Conservation (phyloP, 2,113 vertebrate species). For the Fukomys damarensis region DNA sequence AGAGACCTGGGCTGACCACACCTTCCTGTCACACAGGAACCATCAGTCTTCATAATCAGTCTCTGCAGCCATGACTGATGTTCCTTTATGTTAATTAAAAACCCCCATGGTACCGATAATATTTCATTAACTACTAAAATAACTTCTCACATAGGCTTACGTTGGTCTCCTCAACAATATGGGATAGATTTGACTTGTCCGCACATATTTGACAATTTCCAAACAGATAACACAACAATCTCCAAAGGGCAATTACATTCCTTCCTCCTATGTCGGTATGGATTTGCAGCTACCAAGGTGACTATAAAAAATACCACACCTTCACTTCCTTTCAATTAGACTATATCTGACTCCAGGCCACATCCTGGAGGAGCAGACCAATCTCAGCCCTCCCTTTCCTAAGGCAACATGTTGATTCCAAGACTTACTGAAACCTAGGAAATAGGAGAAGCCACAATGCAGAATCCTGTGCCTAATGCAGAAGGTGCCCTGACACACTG, state of each 20-base stretch:
- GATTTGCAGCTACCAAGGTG: neutral
- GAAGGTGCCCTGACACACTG: fast-evolving
- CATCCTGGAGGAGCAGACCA: neutral
- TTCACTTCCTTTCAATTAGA: neutral
- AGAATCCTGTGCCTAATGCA: neutral
- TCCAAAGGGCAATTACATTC: neutral
- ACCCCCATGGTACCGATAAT: neutral
- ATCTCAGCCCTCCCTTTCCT: neutral
- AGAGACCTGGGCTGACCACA: neutral
- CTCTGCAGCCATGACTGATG: neutral
- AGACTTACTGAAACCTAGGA: neutral
- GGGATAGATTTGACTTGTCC: neutral
- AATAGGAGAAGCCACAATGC: neutral
- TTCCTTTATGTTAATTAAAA: neutral
- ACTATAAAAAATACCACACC: neutral
- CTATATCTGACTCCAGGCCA: neutral
- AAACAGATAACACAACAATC: neutral
- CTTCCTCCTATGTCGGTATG: neutral
- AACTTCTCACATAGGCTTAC: neutral
- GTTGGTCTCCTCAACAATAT: neutral
- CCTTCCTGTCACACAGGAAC: neutral
- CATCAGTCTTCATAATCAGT: neutral
- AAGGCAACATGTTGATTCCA: neutral
- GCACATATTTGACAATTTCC: neutral
- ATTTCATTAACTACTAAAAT: neutral